phyloP scores from a whole-genome alignment of 2,797 vertebrate species.

The Rhynchotus rufescens region DNA sequence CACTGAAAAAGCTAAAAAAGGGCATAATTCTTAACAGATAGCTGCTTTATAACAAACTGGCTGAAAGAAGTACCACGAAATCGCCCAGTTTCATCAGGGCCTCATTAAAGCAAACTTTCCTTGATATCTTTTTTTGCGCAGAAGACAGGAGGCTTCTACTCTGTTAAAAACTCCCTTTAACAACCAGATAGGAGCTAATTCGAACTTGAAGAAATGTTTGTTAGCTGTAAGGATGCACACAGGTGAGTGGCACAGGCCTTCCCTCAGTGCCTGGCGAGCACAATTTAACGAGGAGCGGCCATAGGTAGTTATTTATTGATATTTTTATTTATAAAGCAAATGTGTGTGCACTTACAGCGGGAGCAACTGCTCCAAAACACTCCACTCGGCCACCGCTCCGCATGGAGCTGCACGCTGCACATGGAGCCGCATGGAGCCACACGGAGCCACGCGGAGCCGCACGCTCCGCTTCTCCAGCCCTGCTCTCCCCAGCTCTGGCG shows the following conservation, averaged over 20 bases:
- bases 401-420: too few relatives aligned
- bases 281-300: background rate
- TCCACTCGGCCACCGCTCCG: background rate
- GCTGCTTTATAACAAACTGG: background rate
- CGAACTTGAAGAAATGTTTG: background rate
- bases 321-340: background rate
- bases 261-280: background rate
- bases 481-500: background rate
- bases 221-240: background rate
- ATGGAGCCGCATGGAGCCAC: too few relatives aligned
- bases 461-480: background rate
- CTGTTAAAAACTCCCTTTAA: background rate
- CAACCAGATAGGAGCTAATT: background rate
- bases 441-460: too few relatives aligned
- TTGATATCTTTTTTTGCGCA: background rate
- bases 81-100: rapidly evolving
- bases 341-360: background rate
- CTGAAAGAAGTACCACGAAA: background rate
- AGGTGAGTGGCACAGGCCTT: background rate
- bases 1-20: background rate
- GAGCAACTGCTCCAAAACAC: background rate
- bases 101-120: background rate
- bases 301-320: background rate
- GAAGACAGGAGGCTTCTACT: background rate
- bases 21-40: background rate